Percentiles rank a stretch among this genome's conserved stretches.
Evolutionary conservation across 2,888 invertebrate genomes (phyloP).

Genomic region (Himalopsyche kuldschensis): DNA sequence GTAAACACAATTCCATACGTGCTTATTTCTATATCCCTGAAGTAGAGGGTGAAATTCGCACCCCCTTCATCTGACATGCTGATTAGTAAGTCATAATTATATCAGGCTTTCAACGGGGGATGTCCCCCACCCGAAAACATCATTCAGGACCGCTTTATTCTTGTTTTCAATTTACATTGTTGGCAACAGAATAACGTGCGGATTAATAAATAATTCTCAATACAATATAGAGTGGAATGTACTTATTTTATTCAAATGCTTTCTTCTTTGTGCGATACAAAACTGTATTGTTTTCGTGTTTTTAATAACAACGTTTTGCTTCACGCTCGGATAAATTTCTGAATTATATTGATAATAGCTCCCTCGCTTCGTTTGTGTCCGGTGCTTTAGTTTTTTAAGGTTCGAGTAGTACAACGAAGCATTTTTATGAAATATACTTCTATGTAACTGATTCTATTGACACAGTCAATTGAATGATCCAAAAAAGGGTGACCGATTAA

Average conservation of each 20-base stretch:
- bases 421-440: neutral
- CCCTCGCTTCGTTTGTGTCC: neutral
- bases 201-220: conserved; percentile 24
- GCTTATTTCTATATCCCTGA: neutral
- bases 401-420: neutral
- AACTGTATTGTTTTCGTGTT: neutral
- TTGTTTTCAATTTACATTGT: conserved; percentile 22
- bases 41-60: neutral
- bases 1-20: neutral
- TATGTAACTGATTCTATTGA: neutral
- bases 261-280: conserved; percentile 12
- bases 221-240: neutral
- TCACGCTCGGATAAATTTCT: neutral
- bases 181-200: conserved; percentile 26
- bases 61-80: conserved; percentile 25
- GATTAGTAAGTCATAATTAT: conserved; percentile 37
- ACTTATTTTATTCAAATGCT: neutral
- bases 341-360: neutral
- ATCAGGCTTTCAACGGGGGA: conserved; percentile 24
- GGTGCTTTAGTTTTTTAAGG: neutral
- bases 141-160: conserved; percentile 10
- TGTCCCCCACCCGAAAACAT: neutral
- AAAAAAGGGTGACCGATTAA: neutral
- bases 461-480: neutral
- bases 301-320: conserved; percentile 15